These are phyloP conservation scores for Sycobia sp. DNA, from an alignment of 1,140 invertebrate species.

Conservation along the genomic window DNA sequence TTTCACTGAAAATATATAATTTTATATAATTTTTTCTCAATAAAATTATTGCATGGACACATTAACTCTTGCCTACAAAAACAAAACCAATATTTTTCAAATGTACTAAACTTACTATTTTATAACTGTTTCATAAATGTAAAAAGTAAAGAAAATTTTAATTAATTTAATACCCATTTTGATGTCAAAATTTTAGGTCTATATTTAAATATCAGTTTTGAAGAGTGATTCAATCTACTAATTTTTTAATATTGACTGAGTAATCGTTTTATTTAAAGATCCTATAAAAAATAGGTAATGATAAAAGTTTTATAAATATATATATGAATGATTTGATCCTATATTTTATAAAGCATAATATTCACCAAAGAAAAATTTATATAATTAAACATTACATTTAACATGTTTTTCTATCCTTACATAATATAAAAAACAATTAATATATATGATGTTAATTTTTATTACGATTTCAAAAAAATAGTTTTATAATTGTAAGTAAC, in stretches of 20 bases:
- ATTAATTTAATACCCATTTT: background rate
- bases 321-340: background rate
- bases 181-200: background rate
- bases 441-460: too few species aligned
- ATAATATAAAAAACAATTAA: background rate
- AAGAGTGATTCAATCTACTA: background rate
- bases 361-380: background rate
- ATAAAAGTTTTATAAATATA: slow-evolving; percentile 1
- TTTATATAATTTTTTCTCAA: background rate
- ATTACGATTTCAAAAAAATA: too few species aligned
- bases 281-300: background rate
- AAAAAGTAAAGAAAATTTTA: background rate
- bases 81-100: background rate
- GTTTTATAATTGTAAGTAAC: too few species aligned
- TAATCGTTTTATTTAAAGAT: background rate
- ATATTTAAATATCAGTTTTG: background rate
- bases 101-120: background rate
- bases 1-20: too few species aligned
- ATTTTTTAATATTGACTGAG: background rate
- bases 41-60: background rate
- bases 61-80: background rate
- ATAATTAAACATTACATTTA: background rate
- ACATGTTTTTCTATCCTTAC: background rate
- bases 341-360: background rate
- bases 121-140: too few species aligned